Base-by-base conservation (phyloP, 2,113 vertebrate species). In the Xiphophorus hellerii region DNA sequence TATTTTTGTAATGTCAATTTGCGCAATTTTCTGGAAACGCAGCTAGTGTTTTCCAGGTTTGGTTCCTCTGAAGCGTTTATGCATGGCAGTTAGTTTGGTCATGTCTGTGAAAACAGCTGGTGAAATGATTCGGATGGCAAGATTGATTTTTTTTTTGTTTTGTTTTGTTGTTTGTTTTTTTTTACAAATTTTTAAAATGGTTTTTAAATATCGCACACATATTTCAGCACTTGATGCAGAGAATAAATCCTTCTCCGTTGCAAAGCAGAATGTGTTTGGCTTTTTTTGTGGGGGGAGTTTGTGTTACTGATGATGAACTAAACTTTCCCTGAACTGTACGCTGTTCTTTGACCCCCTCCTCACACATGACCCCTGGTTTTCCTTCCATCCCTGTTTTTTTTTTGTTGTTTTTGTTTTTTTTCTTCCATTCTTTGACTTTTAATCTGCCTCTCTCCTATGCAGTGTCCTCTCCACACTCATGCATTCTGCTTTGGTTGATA, bases 201-300 rank as follows among this genome's bases (percentile, higher is more conserved):
- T 84, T 89, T 89, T 71, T 78, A 79, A 86, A 89, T 80, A 77
- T 86, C 79, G 64, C 77, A 54, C 77, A 84, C 62, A 80, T 71
- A 74, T 85, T 83, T 88, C 80, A 83, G 80, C 78, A 91, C 81
- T 58, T 85, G 83, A 58, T 67, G 64, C 85, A 74, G 82, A 87
- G 85, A 93, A 91, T 93, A 91, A 93, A 93, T 76, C 79, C 39
- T 85, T 90, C 76, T 91, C 85, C 66, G 77, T 74, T 89, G 87
- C 80, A 82, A 88, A 74, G 72, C 71, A 72, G 62, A 71, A 66
- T 14, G 60, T 84, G 70, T 90, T 76, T 77, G 37, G 58, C 76
- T 81, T 31, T 42, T 30, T 62, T 69, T 64, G 67, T 65, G 29
- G 4, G 10, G 22, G 27, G 44, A 29, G 39, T 35, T 65, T 29